Evolutionary conservation across 2,113 vertebrate genomes (phyloP).

Genomic region (Campylomormyrus numenius): DNA sequence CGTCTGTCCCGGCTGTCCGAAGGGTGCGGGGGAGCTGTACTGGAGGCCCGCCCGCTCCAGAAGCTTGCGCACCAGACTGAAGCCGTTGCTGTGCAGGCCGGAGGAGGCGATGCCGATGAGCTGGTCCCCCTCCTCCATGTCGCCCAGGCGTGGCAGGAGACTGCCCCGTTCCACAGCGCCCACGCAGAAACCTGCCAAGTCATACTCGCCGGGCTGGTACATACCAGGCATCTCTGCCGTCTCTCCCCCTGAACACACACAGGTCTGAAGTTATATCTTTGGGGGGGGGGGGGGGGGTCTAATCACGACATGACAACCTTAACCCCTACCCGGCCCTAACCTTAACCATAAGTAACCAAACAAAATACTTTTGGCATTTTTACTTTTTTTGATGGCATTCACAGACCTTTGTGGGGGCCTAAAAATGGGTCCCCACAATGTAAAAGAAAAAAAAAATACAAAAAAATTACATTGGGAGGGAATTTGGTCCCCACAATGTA

Average conservation of each 20-base stretch:
- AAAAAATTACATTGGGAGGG: too few relatives aligned
- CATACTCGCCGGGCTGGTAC: conserved; percentile 79
- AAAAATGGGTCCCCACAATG: too few relatives aligned
- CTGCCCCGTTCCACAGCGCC: conserved; percentile 77
- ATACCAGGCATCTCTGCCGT: conserved; percentile 93
- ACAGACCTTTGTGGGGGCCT: too few relatives aligned
- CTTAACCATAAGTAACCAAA: too few relatives aligned
- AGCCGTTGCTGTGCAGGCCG: conserved; percentile 93
- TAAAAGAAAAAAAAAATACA: too few relatives aligned
- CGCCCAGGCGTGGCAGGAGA: conserved; percentile 72
- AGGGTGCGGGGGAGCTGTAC: conserved; percentile 68
- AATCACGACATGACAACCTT: too few relatives aligned
- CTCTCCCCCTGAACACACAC: conserved; percentile 71
- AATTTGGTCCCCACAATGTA: too few relatives aligned
- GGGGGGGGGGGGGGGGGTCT: too few relatives aligned
- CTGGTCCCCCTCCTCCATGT: conserved; percentile 68
- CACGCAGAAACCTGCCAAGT: conserved; percentile 87
- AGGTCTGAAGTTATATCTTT: not conserved
- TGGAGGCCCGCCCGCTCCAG: conserved; percentile 62
- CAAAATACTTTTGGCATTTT: too few relatives aligned
- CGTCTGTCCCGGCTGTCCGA: conserved; percentile 58
- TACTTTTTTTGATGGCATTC: too few relatives aligned
- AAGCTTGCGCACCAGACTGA: conserved; percentile 85
- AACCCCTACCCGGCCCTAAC: too few relatives aligned
- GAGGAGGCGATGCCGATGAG: conserved; percentile 85